A percentile compares a stretch with the other conserved stretches of the same genome.
phyloP scores from a whole-genome alignment of 2,113 vertebrate genomes.

The Albula glossodonta region DNA sequence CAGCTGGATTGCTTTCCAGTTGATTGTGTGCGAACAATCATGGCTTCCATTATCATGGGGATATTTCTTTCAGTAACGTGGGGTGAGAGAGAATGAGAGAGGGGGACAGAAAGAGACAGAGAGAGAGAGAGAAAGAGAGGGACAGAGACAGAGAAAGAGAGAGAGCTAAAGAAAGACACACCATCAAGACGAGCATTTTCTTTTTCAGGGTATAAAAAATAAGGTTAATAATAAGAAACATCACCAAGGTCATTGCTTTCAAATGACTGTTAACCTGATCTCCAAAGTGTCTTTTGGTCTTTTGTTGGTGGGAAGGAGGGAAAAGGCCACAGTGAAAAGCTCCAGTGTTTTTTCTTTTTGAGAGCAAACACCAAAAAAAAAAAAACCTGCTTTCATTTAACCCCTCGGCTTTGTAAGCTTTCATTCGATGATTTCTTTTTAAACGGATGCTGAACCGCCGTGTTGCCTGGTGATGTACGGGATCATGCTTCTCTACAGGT shows the following conservation, averaged over 20 bases:
- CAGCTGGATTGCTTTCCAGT: slow-evolving; percentile 48
- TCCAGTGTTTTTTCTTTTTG: slow-evolving; percentile 15
- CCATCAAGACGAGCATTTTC: slow-evolving; percentile 41
- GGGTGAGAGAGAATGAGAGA: not conserved
- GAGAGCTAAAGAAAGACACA: not conserved
- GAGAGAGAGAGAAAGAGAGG: slow-evolving; percentile 9
- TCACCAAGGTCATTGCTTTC: slow-evolving; percentile 52
- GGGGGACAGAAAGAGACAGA: slow-evolving; percentile 24
- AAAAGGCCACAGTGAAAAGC: slow-evolving; percentile 33
- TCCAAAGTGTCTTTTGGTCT: slow-evolving; percentile 51
- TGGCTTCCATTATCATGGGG: slow-evolving; percentile 52
- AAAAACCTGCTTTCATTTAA: slow-evolving; percentile 47
- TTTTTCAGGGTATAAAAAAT: slow-evolving; percentile 39
- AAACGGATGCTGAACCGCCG: slow-evolving; percentile 37
- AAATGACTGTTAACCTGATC: slow-evolving; percentile 43
- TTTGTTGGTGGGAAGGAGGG: slow-evolving; percentile 41
- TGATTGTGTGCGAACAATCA: slow-evolving; percentile 54
- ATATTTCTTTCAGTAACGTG: slow-evolving; percentile 45
- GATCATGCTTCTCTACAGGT: slow-evolving; percentile 33
- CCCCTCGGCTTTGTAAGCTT: slow-evolving; percentile 48
- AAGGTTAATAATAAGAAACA: slow-evolving; percentile 50
- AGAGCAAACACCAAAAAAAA: slow-evolving; percentile 33
- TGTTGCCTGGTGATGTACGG: slow-evolving; percentile 44
- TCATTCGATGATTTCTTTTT: slow-evolving; percentile 42
- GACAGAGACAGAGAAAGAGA: slow-evolving; percentile 19